Conservation (phyloP, 2,797 vertebrate genomes). For the Danio aesculapii region DNA sequence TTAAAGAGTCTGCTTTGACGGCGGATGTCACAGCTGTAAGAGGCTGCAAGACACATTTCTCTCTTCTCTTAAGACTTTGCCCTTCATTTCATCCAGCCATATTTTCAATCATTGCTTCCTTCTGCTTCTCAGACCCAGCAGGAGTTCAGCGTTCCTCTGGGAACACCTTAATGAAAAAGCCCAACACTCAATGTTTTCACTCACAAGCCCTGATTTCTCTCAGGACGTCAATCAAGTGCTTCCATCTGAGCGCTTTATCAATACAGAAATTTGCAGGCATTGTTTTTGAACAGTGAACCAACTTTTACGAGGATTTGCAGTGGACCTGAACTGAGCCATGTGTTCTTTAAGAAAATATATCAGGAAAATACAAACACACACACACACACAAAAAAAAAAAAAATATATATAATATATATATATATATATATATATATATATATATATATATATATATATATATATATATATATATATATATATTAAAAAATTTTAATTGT, state of each 20-base stretch:
- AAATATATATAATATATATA: too few relatives aligned
- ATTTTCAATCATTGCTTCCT: conserved; percentile 37
- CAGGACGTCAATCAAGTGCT: conserved; percentile 3
- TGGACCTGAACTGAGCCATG: background rate
- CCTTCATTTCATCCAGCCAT: conserved; percentile 41
- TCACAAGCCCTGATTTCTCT: conserved; percentile 17
- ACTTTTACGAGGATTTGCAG: background rate
- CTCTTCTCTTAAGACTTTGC: conserved; percentile 35
- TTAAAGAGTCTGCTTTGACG: conserved; percentile 52
- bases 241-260: background rate
- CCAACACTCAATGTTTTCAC: conserved; percentile 22
- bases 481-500: too few relatives aligned
- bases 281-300: background rate
- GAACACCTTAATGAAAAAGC: conserved; percentile 32
- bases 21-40: conserved; percentile 45
- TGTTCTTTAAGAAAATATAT: too few relatives aligned
- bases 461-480: too few relatives aligned
- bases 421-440: too few relatives aligned
- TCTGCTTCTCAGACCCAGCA: conserved; percentile 30
- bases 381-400: too few relatives aligned
- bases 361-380: too few relatives aligned
- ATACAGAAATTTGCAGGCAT: background rate
- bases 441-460: too few relatives aligned
- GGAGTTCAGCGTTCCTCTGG: conserved; percentile 13
- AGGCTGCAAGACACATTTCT: conserved; percentile 36